Evolutionary conservation across 2,797 vertebrate species (phyloP).

Genomic region (Chanos chanos): DNA sequence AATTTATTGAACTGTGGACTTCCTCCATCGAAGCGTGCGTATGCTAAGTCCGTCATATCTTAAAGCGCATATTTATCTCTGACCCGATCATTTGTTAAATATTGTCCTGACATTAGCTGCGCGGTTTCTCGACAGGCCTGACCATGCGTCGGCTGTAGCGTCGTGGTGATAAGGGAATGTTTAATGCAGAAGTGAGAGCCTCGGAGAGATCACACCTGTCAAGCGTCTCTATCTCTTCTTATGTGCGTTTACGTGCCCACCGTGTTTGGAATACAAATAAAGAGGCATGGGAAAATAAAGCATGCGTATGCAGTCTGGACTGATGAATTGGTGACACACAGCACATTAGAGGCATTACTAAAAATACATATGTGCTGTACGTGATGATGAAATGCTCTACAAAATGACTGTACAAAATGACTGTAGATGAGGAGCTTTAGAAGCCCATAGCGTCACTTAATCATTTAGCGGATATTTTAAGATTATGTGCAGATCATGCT

Average conservation of each 20-base stretch:
- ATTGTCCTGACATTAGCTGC: slow-evolving; percentile 42
- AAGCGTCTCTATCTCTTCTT: slow-evolving; percentile 45
- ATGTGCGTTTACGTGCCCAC: slow-evolving; percentile 20
- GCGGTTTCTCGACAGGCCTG: slow-evolving; percentile 32
- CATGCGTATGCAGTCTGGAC: background rate
- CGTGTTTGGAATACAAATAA: slow-evolving; percentile 25
- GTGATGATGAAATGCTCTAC: too few relatives aligned
- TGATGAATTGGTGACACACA: slow-evolving; percentile 13
- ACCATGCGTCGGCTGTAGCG: slow-evolving; percentile 22
- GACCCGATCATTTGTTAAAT: slow-evolving; percentile 47
- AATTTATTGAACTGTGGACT: background rate
- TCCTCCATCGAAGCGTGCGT: background rate
- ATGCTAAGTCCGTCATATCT: slow-evolving; percentile 3
- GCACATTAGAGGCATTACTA: background rate
- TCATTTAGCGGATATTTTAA: too few relatives aligned
- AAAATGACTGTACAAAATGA: too few relatives aligned
- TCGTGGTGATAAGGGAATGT: slow-evolving; percentile 41
- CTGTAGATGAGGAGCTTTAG: too few relatives aligned
- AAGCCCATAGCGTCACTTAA: too few relatives aligned
- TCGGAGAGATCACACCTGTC: slow-evolving; percentile 41
- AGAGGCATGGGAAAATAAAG: slow-evolving; percentile 13
- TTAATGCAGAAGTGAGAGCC: slow-evolving; percentile 34
- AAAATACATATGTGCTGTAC: too few relatives aligned
- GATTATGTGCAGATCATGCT: too few relatives aligned
- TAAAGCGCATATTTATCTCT: slow-evolving; percentile 30